Conservation (phyloP, 2,888 invertebrate species). For the Microctonus brassicae region DNA sequence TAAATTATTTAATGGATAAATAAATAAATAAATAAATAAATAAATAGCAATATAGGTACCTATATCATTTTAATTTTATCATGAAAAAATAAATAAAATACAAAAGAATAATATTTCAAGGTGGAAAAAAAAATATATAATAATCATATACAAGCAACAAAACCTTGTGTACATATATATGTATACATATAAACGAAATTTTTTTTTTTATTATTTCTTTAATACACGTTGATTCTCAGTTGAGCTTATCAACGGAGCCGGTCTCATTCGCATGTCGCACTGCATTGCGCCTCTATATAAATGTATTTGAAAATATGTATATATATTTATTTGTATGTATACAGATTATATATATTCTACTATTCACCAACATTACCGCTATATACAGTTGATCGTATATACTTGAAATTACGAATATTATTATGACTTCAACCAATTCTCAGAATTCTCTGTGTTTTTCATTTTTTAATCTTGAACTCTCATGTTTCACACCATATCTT, state of each 20-base stretch:
- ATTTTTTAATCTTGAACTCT: slow-evolving; percentile 69
- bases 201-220: background rate
- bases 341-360: no score
- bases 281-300: background rate
- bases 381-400: slow-evolving; percentile 22
- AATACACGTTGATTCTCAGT: background rate
- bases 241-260: background rate
- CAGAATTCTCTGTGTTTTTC: slow-evolving; percentile 68
- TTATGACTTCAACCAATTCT: slow-evolving; percentile 67
- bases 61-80: background rate
- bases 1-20: no score
- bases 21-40: background rate
- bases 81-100: background rate
- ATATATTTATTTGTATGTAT: background rate
- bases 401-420: slow-evolving; percentile 69
- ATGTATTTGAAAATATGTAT: background rate
- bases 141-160: background rate
- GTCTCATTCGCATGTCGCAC: slow-evolving; percentile 10
- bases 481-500: slow-evolving; percentile 67
- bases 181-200: no score
- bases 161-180: background rate
- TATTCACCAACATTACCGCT: background rate
- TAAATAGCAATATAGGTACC: background rate
- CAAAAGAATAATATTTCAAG: background rate
- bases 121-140: background rate